These are phyloP conservation scores for Epinephelus cyanopodus DNA, from an alignment of 2,113 vertebrate genomes.

Conservation along the genomic window DNA sequence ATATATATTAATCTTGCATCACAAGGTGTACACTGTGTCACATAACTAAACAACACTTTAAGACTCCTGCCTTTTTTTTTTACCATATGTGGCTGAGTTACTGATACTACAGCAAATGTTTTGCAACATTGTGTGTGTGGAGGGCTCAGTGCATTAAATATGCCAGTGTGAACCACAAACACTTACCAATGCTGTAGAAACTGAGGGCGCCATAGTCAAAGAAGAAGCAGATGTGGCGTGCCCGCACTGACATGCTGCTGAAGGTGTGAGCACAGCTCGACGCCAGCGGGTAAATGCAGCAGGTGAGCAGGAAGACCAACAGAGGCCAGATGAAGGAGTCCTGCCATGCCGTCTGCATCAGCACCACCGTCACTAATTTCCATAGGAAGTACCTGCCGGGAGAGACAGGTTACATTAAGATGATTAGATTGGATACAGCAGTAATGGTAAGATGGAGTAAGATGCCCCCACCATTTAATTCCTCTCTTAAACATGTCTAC, in stretches of 20 bases:
- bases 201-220: slow-evolving; percentile 90
- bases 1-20: no score
- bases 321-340: slow-evolving; percentile 87
- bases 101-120: not conserved
- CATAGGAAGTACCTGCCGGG: slow-evolving; percentile 89
- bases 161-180: not conserved
- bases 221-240: slow-evolving; percentile 90
- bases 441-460: no score
- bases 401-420: not conserved
- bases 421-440: not conserved
- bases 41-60: no score
- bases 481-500: no score
- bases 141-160: not conserved
- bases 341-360: slow-evolving; percentile 75
- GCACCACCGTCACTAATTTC: slow-evolving; percentile 81
- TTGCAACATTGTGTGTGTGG: no score
- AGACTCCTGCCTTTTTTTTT: no score
- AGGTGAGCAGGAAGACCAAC: slow-evolving; percentile 86
- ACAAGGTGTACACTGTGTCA: no score
- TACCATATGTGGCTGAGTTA: no score
- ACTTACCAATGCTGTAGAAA: slow-evolving; percentile 89
- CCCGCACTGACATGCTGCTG: slow-evolving; percentile 86
- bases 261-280: slow-evolving; percentile 92
- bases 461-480: no score
- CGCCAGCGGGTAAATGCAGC: slow-evolving; percentile 89